phyloP scores from a whole-genome alignment of 1,140 invertebrate genomes.

The Hirudo medicinalis region DNA sequence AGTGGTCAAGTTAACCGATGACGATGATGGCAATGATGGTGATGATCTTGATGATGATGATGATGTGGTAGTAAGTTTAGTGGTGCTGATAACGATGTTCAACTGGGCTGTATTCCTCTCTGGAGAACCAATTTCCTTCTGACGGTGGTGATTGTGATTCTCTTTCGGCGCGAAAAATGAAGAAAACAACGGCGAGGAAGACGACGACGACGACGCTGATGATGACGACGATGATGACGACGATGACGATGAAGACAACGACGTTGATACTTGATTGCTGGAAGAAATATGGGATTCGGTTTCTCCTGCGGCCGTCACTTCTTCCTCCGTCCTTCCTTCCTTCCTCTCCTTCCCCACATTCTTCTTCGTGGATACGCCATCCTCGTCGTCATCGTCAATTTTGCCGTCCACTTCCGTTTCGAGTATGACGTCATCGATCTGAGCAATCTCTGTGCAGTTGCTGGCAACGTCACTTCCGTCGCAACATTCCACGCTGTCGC shows the following conservation, averaged over 20 bases:
- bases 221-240: background rate
- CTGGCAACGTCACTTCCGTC: too few relatives aligned
- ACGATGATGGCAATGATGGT: background rate
- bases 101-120: background rate
- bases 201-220: background rate
- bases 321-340: background rate
- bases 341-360: background rate
- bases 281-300: background rate
- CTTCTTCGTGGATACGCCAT: background rate
- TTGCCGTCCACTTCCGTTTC: background rate
- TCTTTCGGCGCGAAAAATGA: background rate
- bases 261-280: conserved; percentile 5
- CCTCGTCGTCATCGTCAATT: background rate
- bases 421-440: background rate
- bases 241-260: background rate
- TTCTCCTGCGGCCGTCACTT: conserved; percentile 1
- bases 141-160: background rate
- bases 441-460: background rate
- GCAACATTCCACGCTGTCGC: too few relatives aligned
- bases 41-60: background rate
- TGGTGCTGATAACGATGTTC: background rate
- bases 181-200: background rate
- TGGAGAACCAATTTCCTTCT: background rate
- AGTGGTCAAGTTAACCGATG: background rate
- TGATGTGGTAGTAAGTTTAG: background rate